Evolutionary conservation across 2,797 vertebrate genomes (phyloP).

Genomic region (Micrastur ruficollis): DNA sequence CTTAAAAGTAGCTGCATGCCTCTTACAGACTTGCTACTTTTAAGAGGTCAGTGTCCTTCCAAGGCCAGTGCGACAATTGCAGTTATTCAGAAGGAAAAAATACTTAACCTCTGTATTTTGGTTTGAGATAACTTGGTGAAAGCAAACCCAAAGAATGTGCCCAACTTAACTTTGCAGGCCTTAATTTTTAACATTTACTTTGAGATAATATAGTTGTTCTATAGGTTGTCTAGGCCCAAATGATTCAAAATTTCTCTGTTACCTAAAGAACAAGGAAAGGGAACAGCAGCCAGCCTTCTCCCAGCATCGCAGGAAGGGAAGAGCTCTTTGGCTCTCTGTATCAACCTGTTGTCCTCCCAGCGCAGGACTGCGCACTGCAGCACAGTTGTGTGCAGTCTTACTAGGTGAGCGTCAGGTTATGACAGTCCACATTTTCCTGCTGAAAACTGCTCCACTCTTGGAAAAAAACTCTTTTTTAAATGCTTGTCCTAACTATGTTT

Average conservation of each 20-base stretch:
- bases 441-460: not conserved
- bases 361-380: not conserved
- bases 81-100: not conserved
- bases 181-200: not conserved
- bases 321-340: not conserved
- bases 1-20: not conserved
- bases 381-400: accelerated
- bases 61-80: not conserved
- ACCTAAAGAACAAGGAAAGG: not conserved
- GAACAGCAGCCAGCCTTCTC: not conserved
- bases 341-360: not conserved
- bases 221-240: not conserved
- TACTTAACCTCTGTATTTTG: not conserved
- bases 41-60: not conserved
- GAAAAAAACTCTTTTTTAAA: not conserved
- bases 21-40: not conserved
- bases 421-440: not conserved
- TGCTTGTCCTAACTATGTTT: not conserved
- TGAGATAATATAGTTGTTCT: not conserved
- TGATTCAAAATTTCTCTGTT: not conserved
- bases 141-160: not conserved
- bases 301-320: not conserved
- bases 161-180: not conserved
- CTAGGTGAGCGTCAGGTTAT: not conserved
- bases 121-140: not conserved